Evolutionary conservation across 2,797 vertebrate genomes (phyloP).

Genomic region (Sorex maritimensis): DNA sequence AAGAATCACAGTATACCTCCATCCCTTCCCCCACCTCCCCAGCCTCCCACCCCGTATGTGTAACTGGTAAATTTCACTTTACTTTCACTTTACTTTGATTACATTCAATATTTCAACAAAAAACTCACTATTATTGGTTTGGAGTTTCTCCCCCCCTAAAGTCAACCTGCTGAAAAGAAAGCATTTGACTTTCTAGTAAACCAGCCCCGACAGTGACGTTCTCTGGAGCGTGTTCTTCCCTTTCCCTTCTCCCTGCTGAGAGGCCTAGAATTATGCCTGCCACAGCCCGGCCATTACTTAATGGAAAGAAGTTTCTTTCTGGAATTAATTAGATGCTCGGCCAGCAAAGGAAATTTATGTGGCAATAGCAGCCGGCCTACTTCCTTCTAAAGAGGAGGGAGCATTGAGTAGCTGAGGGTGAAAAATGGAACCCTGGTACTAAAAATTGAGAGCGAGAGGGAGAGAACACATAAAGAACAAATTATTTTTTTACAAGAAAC

Average conservation of each 20-base stretch:
- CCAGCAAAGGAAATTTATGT: conserved; percentile 61
- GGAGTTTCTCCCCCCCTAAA: no score
- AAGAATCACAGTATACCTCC: no score
- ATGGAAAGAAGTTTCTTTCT: conserved; percentile 59
- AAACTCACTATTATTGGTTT: no score
- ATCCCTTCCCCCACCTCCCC: no score
- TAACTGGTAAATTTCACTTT: no score
- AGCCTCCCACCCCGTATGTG: no score
- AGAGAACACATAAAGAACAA: conserved; percentile 72
- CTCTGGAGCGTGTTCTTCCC: background rate
- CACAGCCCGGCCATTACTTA: conserved; percentile 40
- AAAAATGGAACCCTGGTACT: conserved; percentile 71
- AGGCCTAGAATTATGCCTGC: conserved; percentile 29
- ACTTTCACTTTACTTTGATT: no score
- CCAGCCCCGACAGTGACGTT: background rate
- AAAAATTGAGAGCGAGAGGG: conserved; percentile 66
- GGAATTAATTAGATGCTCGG: conserved; percentile 64
- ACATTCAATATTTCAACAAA: no score
- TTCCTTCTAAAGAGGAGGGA: conserved; percentile 46
- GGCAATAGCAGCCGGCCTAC: background rate
- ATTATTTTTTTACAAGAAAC: conserved; percentile 77
- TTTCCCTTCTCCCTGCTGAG: background rate
- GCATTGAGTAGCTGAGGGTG: conserved; percentile 61
- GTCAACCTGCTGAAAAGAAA: no score
- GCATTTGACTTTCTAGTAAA: no score